phyloP scores from a whole-genome alignment of 2,797 vertebrate genomes.

The Semotilus atromaculatus region DNA sequence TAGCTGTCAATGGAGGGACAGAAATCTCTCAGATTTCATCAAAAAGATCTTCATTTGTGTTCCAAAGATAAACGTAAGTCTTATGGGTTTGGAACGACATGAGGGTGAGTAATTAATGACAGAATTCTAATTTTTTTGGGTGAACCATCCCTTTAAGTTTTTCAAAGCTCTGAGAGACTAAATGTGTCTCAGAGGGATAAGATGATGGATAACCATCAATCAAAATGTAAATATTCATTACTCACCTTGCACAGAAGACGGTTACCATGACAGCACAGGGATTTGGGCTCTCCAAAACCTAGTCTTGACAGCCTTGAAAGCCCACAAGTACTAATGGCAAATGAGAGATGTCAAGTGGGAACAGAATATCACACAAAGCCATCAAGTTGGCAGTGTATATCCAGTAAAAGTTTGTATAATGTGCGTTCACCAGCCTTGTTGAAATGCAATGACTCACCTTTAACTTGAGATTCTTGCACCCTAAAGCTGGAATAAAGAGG shows the following conservation, averaged over 20 bases:
- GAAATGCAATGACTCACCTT: not conserved
- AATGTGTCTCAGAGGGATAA: not conserved
- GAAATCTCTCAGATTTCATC: too few relatives aligned
- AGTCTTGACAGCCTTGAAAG: constrained; percentile 41
- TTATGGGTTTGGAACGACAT: too few relatives aligned
- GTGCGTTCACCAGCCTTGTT: not conserved
- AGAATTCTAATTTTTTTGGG: too few relatives aligned
- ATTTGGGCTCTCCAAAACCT: constrained; percentile 40
- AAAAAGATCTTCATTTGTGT: too few relatives aligned
- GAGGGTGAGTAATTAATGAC: too few relatives aligned
- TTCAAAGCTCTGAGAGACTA: constrained; percentile 1
- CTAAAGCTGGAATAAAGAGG: not conserved
- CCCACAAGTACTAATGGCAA: constrained; percentile 34
- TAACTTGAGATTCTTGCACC: not conserved
- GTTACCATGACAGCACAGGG: constrained; percentile 39
- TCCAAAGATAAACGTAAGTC: too few relatives aligned
- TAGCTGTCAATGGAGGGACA: too few relatives aligned
- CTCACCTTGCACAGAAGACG: constrained; percentile 28
- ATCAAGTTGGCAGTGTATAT: constrained; percentile 17
- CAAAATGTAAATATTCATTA: constrained; percentile 47
- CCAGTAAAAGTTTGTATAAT: not conserved
- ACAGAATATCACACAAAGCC: constrained; percentile 34
- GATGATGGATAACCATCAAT: constrained; percentile 31
- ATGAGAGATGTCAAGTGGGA: constrained; percentile 35
- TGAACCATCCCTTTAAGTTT: not conserved